A percentile compares a stretch with the other conserved stretches of the same genome.
phyloP scores from a whole-genome alignment of 2,113 vertebrate genomes.

The Lepus timidus region DNA sequence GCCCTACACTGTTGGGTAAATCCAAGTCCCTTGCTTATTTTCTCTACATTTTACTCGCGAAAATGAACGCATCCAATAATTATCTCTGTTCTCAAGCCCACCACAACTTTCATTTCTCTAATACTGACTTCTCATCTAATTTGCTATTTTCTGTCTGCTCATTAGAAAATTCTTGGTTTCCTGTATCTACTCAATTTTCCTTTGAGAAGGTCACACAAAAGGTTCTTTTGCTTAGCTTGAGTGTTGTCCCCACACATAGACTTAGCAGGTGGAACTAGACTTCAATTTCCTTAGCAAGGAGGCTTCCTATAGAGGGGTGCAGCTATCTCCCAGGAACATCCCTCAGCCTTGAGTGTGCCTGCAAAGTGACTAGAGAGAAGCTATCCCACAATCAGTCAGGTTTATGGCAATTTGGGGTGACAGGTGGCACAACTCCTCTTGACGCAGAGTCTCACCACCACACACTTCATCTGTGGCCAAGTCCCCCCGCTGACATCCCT shows the following conservation, averaged over 20 bases:
- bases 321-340: not conserved
- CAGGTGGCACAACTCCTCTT: accelerated
- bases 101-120: not conserved
- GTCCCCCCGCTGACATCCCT: not conserved
- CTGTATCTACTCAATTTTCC: not conserved
- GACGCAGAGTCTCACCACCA: not conserved
- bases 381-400: not conserved
- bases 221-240: not conserved
- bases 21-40: not conserved
- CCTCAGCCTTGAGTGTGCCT: not conserved
- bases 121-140: not conserved
- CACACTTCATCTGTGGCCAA: not conserved
- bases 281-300: not conserved
- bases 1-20: not conserved
- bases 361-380: not conserved
- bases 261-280: not conserved
- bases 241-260: not conserved
- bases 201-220: not conserved
- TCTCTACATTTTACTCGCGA: not conserved
- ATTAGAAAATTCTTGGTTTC: not conserved
- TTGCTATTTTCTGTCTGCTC: not conserved
- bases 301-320: not conserved
- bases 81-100: not conserved
- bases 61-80: not conserved
- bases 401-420: not conserved